Base-by-base conservation (phyloP, 1,140 invertebrate genomes). In the Copidosoma floridanum region DNA sequence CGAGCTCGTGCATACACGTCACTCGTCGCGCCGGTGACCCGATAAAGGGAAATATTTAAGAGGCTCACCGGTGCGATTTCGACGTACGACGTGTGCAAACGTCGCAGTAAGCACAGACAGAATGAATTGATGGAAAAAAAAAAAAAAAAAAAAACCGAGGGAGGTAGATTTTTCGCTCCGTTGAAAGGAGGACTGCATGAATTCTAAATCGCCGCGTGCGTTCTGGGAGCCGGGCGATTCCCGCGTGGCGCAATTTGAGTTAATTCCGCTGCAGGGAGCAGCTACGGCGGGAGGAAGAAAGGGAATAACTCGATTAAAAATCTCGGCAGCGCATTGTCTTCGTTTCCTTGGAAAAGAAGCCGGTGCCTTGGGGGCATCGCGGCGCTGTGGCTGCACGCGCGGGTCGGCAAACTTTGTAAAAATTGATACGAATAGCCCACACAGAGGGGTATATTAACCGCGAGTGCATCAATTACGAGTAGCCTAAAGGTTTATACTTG, bases 191-290 rank as follows among this genome's bases (percentile, higher is more conserved):
- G 18, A 35, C 21, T 50, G 46, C 37, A 50, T 47, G 46, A 57
- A 50, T 50, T 38, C 23, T 29, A 47, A 48, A 57, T 47, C 23
- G 1, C 1, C 21, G 51, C 37, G 51, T 4, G 37, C 38, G 21
- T 27, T n/a, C n/a, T 16, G 16, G 26, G 2, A 37, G 38, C 29
- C 29, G 29, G 29, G 6, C 57, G 48, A 60, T 68, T 70, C 70
- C 69, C 71, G 69, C 65, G 70, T 73, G 73, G 70, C 71, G 65
- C 71, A 75, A 79, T 79, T 78, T 72, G 65, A 77, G 74, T 77
- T 77, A 75, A 79, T 77, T 77, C 74, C 71, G 74, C 71, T 77
- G 74, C 76, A 71, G 72, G 65, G 72, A 71, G 61, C 69, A 69
- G 61, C 67, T 71, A 1, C 3, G 29, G 16, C 20, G 35, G 10